Conservation (phyloP, 2,888 invertebrate species). For the Brachyopa scutellaris region DNA sequence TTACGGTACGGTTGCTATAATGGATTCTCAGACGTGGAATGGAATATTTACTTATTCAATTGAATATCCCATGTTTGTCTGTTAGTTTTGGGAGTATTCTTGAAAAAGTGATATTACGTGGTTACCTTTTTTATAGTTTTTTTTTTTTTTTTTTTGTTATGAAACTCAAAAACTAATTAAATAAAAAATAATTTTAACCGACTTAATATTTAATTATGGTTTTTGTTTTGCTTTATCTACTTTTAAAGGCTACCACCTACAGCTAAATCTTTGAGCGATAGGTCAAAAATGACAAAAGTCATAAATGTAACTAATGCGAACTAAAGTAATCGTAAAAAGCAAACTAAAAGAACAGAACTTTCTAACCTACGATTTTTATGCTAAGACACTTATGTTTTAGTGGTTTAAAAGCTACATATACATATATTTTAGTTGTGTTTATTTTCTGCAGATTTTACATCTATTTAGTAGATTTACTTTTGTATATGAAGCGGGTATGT, state of each 20-base stretch:
- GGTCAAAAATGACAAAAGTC: neutral
- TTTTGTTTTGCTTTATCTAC: neutral
- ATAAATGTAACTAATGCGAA: slow-evolving; percentile 16
- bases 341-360: slow-evolving; percentile 1
- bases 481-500: neutral
- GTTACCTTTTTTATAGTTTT: neutral
- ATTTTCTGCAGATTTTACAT: neutral
- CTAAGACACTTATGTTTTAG: neutral
- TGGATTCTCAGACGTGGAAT: slow-evolving; percentile 16
- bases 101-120: neutral
- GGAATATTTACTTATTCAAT: slow-evolving; percentile 23
- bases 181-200: neutral
- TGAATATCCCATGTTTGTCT: slow-evolving; percentile 22
- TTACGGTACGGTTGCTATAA: slow-evolving; percentile 17
- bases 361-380: neutral
- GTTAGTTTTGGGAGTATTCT: neutral
- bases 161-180: neutral
- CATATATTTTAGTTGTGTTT: neutral
- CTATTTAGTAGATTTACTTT: neutral
- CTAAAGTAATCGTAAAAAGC: slow-evolving; percentile 26
- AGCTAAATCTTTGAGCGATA: slow-evolving; percentile 1
- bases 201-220: neutral
- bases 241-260: too few relatives aligned
- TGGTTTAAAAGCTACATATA: neutral
- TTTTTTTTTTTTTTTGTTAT: neutral